Evolutionary conservation across 2,888 invertebrate species (phyloP).

Genomic region (Acronicta leporina): DNA sequence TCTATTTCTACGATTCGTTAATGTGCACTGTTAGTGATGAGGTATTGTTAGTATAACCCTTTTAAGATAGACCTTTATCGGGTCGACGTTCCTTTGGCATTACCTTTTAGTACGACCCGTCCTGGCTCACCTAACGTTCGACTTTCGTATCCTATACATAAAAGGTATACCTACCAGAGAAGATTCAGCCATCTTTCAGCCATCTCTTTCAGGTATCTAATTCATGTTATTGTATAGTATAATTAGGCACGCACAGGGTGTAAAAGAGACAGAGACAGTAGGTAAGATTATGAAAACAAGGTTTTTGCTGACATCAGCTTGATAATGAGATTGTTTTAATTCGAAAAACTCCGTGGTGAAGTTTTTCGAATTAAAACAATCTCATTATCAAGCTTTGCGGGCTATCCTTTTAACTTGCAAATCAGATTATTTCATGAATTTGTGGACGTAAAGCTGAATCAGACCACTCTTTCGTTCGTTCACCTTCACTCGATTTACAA

Average conservation of each 20-base stretch:
- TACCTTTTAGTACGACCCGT: constrained; percentile 33
- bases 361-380: too few relatives aligned
- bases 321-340: constrained; percentile 81
- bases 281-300: constrained; percentile 63
- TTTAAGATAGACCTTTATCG: constrained; percentile 35
- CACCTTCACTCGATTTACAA: constrained; percentile 1
- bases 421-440: constrained; percentile 80
- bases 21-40: constrained; percentile 30
- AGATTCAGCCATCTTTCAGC: constrained; percentile 27
- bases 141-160: constrained; percentile 27
- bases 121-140: constrained; percentile 37
- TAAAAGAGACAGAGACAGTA: constrained; percentile 20
- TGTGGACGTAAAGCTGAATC: constrained; percentile 62
- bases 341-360: constrained; percentile 70
- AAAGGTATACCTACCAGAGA: constrained; percentile 25
- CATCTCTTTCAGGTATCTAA: constrained; percentile 20
- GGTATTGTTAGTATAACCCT: constrained; percentile 33
- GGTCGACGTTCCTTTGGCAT: constrained; percentile 36
- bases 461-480: constrained; percentile 58
- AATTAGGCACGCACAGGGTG: constrained; percentile 27
- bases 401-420: constrained; percentile 79
- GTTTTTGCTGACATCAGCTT: constrained; percentile 62
- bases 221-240: constrained; percentile 18
- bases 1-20: constrained; percentile 19
- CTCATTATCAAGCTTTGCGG: constrained; percentile 65